Evolutionary conservation across 2,797 vertebrate species (phyloP), one percentile per base, ranked within the genome.

Genomic region (Fringilla coelebs): DNA sequence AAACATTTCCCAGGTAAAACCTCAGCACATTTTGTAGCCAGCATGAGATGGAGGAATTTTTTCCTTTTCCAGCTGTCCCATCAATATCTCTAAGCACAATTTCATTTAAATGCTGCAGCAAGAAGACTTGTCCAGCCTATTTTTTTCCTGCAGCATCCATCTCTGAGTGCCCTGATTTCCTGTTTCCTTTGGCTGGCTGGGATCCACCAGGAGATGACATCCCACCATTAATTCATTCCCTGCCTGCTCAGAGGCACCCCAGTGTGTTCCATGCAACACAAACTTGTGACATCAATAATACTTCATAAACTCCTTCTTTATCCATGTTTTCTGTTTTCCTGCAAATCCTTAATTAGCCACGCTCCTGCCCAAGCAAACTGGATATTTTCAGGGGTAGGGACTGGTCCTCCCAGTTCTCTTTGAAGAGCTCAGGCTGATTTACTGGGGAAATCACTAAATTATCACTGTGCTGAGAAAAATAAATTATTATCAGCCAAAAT

Each of bases 201-300:
- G 49, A 63, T 94, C 89, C 95, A 95, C 66, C 54, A 79, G 58
- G 81, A 92, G 75, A 88, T 29, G 95, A 83, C 85, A 94, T 73
- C 55, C 85, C 90, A 82, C 16, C 74, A 8, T 46, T n/a, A 85
- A 60, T 61, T 11, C 75, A 36, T 13, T 22, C 88, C 60, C 76
- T 66, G 67, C 48, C 83, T 20, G 24, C 51, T 45, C 29, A 1
- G 6, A 48, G 1, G 7, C 40, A 21, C 17, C 62, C 40, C 1
- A 0, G 18, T 8, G 51, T 51, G 46, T 15, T 73, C 24, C 72
- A 77, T 10, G 19, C 61, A 31, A 16, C 1, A 49, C 0, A 1
- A 54, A 74, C 25, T 8, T 15, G 28, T 58, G n/a, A 38, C 41
- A 57, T 10, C 6, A 1, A 26, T 48, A 46, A 17, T 3, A n/a